Evolutionary conservation across 2,113 vertebrate genomes (phyloP), one percentile per base, ranked within the genome.

Genomic region (Leptodactylus fuscus): DNA sequence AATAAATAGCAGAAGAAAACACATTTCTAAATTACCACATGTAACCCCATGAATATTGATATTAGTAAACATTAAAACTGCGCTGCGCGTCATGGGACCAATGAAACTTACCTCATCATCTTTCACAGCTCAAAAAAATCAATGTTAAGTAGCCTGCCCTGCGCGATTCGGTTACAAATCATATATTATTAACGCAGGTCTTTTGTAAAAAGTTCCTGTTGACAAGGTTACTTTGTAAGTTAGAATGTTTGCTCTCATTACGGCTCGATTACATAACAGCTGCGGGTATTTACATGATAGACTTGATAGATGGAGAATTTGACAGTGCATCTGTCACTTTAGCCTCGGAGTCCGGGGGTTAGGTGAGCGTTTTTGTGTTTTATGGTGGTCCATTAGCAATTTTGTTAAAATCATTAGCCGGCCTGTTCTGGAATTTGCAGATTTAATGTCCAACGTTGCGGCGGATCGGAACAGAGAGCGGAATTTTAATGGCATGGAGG

Each of bases 161-260:
- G 91, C 90, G 81, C 88, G 93, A 92, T 93, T 90, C 90, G 90
- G 91, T 93, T 95, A 94, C 91, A 89, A 89, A 87, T 92, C 91
- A 95, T 96, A 92, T 93, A 95, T 96, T 96, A 96, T 96, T 97
- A 91, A 97, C 88, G 0, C 55, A 73, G 79, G 89, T 93, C 92
- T 95, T 96, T 95, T 94, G 92, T 95, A 93, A 91, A 93, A 93
- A 93, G 91, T 93, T 94, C 90, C 93, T 96, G 93, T 96, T 96
- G 95, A 96, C 95, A 97, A 96, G 94, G 94, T 95, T 94, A 92
- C 90, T 93, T 89, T 90, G 89, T 92, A 93, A 94, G 92, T 93
- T 93, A 92, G 95, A 96, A 94, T 94, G 93, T 93, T 94, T 92
- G 91, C 83, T 94, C 94, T 90, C 91, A 89, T 88, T 78, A 86